A percentile compares a stretch with the other conserved stretches of the same genome.
Evolutionary conservation across 2,113 vertebrate genomes (phyloP).

Genomic region (Dasyurus viverrinus): DNA sequence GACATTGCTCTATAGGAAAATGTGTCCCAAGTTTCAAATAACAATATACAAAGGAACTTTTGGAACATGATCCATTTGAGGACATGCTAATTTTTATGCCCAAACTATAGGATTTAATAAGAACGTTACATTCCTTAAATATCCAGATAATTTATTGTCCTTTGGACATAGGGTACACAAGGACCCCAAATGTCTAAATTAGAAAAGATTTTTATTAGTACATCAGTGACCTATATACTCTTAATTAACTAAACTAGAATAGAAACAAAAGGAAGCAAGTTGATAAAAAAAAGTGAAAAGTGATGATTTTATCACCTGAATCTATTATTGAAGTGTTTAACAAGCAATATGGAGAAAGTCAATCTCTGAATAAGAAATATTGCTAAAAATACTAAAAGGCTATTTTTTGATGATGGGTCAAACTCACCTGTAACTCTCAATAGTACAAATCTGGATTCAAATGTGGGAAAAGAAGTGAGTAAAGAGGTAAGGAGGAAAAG

Average conservation of each 20-base stretch:
- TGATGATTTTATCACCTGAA: slow-evolving; percentile 46
- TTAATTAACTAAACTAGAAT: slow-evolving; percentile 29
- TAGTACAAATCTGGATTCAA: slow-evolving; percentile 1
- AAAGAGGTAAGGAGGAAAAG: not conserved
- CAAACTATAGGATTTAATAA: slow-evolving; percentile 5
- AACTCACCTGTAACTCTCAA: not conserved
- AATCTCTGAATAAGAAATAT: not conserved
- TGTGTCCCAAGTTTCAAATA: slow-evolving; percentile 10
- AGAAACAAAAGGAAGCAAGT: slow-evolving; percentile 5
- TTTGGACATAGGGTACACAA: not conserved
- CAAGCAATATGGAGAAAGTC: not conserved
- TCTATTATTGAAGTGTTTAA: slow-evolving; percentile 20
- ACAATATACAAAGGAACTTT: not conserved
- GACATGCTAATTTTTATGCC: not conserved
- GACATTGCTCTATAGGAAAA: not conserved
- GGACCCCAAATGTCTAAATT: not conserved
- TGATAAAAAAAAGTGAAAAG: slow-evolving; percentile 15
- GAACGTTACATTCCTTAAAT: not conserved
- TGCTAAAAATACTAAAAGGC: not conserved
- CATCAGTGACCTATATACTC: slow-evolving; percentile 8
- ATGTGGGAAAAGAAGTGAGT: not conserved
- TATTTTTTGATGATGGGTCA: not conserved
- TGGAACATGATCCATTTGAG: slow-evolving; percentile 10
- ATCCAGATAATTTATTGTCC: not conserved
- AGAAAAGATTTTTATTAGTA: slow-evolving; percentile 14